phyloP scores from a whole-genome alignment of 1,140 invertebrate species.

The Philopotamus ludificatus region DNA sequence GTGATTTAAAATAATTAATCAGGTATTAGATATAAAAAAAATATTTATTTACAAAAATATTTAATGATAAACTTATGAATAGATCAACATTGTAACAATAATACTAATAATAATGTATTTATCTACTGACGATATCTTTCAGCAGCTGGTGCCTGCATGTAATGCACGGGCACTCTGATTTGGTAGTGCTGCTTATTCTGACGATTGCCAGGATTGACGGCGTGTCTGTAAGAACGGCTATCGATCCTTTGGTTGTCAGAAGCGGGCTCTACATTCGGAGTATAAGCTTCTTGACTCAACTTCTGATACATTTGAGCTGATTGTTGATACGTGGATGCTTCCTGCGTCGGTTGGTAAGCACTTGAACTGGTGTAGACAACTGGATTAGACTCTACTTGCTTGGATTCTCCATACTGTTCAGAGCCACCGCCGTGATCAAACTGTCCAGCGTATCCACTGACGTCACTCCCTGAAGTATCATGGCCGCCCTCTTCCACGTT shows the following conservation, averaged over 20 bases:
- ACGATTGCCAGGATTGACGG: background rate
- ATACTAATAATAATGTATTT: background rate
- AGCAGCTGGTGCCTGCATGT: background rate
- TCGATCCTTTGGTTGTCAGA: background rate
- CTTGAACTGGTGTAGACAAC: background rate
- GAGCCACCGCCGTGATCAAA: background rate
- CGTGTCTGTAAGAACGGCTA: background rate
- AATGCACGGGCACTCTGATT: conserved; percentile 5
- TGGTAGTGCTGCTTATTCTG: conserved; percentile 7
- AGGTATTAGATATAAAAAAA: too few relatives aligned
- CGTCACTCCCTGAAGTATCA: background rate
- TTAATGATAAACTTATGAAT: conserved; percentile 8
- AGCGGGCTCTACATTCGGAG: background rate
- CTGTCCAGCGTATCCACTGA: background rate
- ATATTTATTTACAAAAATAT: background rate
- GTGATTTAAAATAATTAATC: too few relatives aligned
- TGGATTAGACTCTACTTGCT: conserved; percentile 13
- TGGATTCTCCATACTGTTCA: conserved; percentile 19
- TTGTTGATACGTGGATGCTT: background rate
- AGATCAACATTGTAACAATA: background rate
- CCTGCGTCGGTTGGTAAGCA: background rate
- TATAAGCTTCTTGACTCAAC: conserved; percentile 1
- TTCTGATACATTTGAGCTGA: background rate
- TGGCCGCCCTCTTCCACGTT: conserved; percentile 5
- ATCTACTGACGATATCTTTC: conserved; percentile 4